These are phyloP conservation scores for Leucoraja ocellata DNA, from an alignment of 2,797 vertebrate genomes.

Conservation along the genomic window DNA sequence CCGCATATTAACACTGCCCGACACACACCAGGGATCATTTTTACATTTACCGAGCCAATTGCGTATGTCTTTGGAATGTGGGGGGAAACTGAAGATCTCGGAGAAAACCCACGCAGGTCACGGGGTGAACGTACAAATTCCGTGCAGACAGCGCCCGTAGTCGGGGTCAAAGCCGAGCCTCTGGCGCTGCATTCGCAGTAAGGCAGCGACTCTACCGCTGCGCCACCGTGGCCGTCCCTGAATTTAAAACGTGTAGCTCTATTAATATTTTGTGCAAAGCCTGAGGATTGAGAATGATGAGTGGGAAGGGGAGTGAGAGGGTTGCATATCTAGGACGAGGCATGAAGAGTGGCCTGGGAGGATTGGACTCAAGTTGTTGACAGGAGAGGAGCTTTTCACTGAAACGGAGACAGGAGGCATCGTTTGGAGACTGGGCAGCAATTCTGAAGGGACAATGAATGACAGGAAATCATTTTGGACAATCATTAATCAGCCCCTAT, in stretches of 20 bases:
- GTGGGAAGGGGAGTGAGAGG: not conserved
- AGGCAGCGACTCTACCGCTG: too few relatives aligned
- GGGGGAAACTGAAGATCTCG: too few relatives aligned
- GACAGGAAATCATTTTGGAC: conserved; percentile 36
- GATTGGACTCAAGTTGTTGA: not conserved
- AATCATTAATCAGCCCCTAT: conserved; percentile 23
- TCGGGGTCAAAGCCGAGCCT: too few relatives aligned
- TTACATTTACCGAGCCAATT: too few relatives aligned
- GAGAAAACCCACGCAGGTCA: too few relatives aligned
- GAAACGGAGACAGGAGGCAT: not conserved
- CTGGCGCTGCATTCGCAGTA: too few relatives aligned
- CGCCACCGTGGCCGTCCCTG: too few relatives aligned
- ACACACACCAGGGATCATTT: too few relatives aligned
- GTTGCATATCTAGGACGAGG: not conserved
- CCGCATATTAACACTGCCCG: too few relatives aligned
- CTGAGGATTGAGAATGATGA: not conserved
- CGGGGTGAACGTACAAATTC: too few relatives aligned
- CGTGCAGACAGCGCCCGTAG: too few relatives aligned
- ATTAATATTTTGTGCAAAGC: not conserved
- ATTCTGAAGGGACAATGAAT: conserved; percentile 35
- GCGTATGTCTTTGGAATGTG: too few relatives aligned
- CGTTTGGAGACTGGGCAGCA: conserved; percentile 3
- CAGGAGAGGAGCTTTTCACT: conserved; percentile 10
- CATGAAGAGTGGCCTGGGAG: not conserved
- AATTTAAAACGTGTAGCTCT: not conserved